These are phyloP conservation scores for Asobara japonica DNA, from an alignment of 1,140 invertebrate genomes.

Conservation along the genomic window DNA sequence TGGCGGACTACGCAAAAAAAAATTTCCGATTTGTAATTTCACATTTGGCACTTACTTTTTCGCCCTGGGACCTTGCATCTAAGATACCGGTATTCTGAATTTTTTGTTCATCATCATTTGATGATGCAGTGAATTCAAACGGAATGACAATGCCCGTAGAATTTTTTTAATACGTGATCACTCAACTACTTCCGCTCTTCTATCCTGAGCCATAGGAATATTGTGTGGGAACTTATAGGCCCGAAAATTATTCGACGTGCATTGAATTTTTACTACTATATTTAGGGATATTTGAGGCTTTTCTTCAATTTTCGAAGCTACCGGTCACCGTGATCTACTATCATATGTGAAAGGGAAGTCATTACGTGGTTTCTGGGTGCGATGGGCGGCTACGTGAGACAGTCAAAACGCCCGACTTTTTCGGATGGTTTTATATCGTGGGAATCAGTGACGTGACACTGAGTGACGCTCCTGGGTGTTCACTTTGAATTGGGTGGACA, in stretches of 20 bases:
- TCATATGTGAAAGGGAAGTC: constrained; percentile 6
- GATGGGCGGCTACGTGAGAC: constrained; percentile 22
- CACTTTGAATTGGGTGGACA: constrained; percentile 7
- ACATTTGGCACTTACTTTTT: no score
- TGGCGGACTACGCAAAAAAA: no score
- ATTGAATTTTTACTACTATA: not conserved
- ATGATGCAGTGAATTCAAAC: no score
- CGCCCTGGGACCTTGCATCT: no score
- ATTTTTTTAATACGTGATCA: no score
- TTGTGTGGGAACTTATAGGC: not conserved
- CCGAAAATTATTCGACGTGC: not conserved
- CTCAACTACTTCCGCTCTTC: not conserved
- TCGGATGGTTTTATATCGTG: constrained; percentile 33
- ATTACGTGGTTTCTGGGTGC: constrained; percentile 19
- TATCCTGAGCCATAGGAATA: not conserved
- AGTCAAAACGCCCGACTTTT: constrained; percentile 29
- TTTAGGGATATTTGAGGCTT: not conserved
- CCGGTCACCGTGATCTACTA: not conserved
- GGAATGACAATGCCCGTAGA: no score
- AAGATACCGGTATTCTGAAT: no score
- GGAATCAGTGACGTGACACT: constrained; percentile 42
- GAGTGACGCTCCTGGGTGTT: constrained; percentile 21
- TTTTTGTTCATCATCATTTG: no score
- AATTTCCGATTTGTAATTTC: no score
- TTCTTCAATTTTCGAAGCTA: not conserved